Evolutionary conservation across 2,888 invertebrate genomes (phyloP).

Genomic region (Dastarcus helophoroides): DNA sequence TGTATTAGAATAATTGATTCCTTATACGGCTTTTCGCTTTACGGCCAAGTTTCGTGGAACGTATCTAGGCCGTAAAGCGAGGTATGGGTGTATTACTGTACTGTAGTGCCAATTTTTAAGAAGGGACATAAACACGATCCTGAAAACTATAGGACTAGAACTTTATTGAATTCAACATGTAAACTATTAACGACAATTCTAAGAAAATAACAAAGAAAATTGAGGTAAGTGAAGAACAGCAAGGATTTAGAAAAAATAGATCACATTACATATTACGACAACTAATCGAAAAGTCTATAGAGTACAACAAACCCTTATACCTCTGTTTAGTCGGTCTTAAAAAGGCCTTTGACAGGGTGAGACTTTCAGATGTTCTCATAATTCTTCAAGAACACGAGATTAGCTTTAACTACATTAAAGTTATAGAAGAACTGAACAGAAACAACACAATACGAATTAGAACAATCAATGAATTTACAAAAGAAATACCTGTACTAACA

Average conservation of each 20-base stretch:
- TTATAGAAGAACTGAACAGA: slow-evolving; percentile 6
- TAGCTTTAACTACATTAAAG: slow-evolving; percentile 4
- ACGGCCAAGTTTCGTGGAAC: slow-evolving; percentile 13
- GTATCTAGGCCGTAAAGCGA: slow-evolving; percentile 17
- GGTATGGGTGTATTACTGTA: slow-evolving; percentile 14
- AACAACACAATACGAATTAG: slow-evolving; percentile 5
- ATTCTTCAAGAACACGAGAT: slow-evolving; percentile 4
- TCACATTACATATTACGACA: slow-evolving; percentile 5
- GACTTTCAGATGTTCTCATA: slow-evolving; percentile 1
- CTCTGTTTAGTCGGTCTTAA: slow-evolving; percentile 5
- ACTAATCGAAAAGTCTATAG: slow-evolving; percentile 3
- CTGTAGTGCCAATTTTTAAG: too few relatives aligned
- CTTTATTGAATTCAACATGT: too few relatives aligned
- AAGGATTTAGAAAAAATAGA: slow-evolving; percentile 5
- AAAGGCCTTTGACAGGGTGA: slow-evolving; percentile 4
- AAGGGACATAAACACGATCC: too few relatives aligned
- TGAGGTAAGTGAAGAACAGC: slow-evolving; percentile 1
- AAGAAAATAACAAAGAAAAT: slow-evolving; percentile 2
- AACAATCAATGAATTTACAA: too few relatives aligned
- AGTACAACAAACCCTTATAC: slow-evolving; percentile 3
- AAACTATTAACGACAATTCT: too few relatives aligned
- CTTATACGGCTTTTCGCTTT: slow-evolving; percentile 6
- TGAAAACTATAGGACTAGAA: too few relatives aligned
- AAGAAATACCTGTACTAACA: too few relatives aligned
- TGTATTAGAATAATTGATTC: slow-evolving; percentile 10